Evolutionary conservation across 2,888 invertebrate species (phyloP).

Genomic region (Caenorhabditis becei): DNA sequence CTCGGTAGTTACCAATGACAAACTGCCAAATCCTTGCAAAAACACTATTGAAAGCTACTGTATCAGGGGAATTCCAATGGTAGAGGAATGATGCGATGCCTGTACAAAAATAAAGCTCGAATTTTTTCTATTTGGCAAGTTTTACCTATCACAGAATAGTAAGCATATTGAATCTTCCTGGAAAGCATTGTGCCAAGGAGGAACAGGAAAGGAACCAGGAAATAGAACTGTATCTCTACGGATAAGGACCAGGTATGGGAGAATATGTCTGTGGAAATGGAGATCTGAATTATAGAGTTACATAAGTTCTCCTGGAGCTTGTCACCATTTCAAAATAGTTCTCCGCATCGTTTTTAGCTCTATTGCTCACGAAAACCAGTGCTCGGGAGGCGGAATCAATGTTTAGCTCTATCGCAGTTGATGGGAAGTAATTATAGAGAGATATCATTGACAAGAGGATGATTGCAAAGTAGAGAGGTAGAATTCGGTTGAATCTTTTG

Average conservation of each 20-base stretch:
- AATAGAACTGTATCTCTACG: conserved; percentile 54
- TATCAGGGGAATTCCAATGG: not conserved
- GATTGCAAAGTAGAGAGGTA: conserved; percentile 40
- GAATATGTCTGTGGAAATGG: conserved; percentile 38
- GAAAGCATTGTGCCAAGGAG: not conserved
- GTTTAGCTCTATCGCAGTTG: conserved; percentile 12
- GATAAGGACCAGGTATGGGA: conserved; percentile 58
- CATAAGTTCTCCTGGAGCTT: too few species aligned
- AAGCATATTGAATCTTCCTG: not conserved
- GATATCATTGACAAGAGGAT: conserved; percentile 9
- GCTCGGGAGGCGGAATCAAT: conserved; percentile 30
- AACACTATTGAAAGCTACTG: conserved; percentile 38
- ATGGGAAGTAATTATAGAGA: conserved; percentile 27
- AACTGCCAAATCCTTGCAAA: conserved; percentile 59
- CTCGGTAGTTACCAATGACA: conserved; percentile 22
- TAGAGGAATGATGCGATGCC: conserved; percentile 13
- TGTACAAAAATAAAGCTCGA: conserved; percentile 18
- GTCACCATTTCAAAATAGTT: conserved; percentile 42
- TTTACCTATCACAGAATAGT: conserved; percentile 23
- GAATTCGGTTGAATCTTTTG: conserved; percentile 45
- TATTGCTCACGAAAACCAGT: conserved; percentile 46
- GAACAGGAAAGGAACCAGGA: conserved; percentile 44
- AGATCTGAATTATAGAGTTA: conserved; percentile 15
- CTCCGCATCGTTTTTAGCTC: conserved; percentile 22
- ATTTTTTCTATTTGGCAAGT: not conserved